phyloP scores from a whole-genome alignment of 2,888 invertebrate genomes.

The Limnephilus auricula region DNA sequence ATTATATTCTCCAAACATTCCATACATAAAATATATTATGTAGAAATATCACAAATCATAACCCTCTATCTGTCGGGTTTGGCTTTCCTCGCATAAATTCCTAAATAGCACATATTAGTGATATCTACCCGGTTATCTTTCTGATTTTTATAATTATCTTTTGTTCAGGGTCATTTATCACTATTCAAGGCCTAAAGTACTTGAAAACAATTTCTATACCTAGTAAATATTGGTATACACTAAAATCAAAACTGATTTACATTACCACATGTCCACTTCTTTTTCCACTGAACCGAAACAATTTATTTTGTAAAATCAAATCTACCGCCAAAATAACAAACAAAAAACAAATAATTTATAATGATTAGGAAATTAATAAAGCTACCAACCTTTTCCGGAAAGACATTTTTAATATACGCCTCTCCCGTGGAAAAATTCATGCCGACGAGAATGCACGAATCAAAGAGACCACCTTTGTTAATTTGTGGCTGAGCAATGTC shows the following conservation, averaged over 20 bases:
- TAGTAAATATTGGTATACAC: neutral
- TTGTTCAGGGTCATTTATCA: neutral
- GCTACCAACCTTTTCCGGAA: slow-evolving; percentile 79
- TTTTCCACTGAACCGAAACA: neutral
- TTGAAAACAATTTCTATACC: neutral
- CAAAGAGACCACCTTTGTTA: slow-evolving; percentile 76
- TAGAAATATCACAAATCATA: neutral
- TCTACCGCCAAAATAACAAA: neutral
- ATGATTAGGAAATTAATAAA: neutral
- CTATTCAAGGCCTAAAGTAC: neutral
- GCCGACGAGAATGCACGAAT: slow-evolving; percentile 83
- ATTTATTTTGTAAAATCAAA: neutral
- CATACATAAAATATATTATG: neutral
- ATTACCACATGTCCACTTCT: neutral
- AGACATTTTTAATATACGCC: slow-evolving; percentile 85
- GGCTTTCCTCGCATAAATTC: neutral
- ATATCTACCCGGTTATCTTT: neutral
- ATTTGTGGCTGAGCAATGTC: slow-evolving; percentile 5
- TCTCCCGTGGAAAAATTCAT: slow-evolving; percentile 81
- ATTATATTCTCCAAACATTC: too few species aligned
- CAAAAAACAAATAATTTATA: neutral
- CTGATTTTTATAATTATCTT: too few species aligned
- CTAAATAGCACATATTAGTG: neutral
- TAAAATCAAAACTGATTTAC: neutral
- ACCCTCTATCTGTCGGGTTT: neutral